phyloP scores from a whole-genome alignment of 2,888 invertebrate species.

The Leucania comma region DNA sequence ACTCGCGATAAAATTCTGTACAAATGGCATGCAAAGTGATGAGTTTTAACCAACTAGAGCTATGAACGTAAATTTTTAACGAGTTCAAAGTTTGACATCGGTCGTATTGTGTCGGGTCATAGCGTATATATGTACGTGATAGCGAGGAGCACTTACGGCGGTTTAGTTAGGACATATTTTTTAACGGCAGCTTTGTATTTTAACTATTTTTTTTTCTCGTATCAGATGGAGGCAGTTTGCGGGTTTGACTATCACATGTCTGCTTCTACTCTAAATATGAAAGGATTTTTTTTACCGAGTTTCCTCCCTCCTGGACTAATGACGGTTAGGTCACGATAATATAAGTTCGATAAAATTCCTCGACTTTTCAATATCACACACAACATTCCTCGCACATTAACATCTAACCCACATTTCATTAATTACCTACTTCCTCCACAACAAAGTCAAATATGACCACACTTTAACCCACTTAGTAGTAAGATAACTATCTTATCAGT shows the following conservation, averaged over 20 bases:
- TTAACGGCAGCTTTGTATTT: slow-evolving; percentile 18
- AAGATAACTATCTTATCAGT: slow-evolving; percentile 62
- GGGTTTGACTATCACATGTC: not conserved
- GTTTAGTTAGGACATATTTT: slow-evolving; percentile 36
- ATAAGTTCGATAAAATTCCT: not conserved
- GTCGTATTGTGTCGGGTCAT: slow-evolving; percentile 61
- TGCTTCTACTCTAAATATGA: not conserved
- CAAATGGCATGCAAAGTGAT: slow-evolving; percentile 69
- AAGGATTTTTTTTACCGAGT: no score
- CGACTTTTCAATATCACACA: not conserved
- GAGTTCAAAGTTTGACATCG: slow-evolving; percentile 76
- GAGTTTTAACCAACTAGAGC: slow-evolving; percentile 69
- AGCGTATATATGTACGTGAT: slow-evolving; percentile 58
- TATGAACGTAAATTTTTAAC: slow-evolving; percentile 76
- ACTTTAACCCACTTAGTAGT: slow-evolving; percentile 56
- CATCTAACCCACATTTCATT: slow-evolving; percentile 41
- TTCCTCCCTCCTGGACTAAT: no score
- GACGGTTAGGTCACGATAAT: not conserved
- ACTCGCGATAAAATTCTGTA: slow-evolving; percentile 63
- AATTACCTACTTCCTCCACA: slow-evolving; percentile 47
- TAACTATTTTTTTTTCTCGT: slow-evolving; percentile 4
- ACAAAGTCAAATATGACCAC: slow-evolving; percentile 49
- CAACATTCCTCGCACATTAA: slow-evolving; percentile 21
- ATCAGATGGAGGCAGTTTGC: not conserved
- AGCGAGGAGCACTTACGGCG: slow-evolving; percentile 63